A percentile compares a stretch with the other conserved stretches of the same genome.
These are phyloP conservation scores for Acrobasis consociella DNA, from an alignment of 2,888 invertebrate species.

Conservation along the genomic window DNA sequence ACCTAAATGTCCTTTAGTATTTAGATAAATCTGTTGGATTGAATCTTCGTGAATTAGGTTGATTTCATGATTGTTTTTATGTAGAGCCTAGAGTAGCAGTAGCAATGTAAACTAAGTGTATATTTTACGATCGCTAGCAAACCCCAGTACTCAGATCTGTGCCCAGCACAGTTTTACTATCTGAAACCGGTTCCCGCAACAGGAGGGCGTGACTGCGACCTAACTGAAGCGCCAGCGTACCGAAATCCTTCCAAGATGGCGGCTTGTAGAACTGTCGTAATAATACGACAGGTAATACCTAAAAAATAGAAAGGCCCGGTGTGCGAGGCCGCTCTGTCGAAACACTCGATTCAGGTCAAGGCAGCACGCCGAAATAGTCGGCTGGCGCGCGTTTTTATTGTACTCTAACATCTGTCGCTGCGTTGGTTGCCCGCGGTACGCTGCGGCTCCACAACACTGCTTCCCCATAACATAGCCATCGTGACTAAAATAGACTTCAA, in stretches of 20 bases:
- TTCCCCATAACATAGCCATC: neutral
- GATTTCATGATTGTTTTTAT: neutral
- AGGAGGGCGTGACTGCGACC: conserved; percentile 41
- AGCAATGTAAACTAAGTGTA: conserved; percentile 16
- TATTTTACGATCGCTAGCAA: conserved; percentile 29
- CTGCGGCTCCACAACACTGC: conserved; percentile 42
- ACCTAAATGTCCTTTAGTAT: neutral
- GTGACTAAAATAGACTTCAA: conserved; percentile 3
- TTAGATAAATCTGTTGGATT: too few species aligned
- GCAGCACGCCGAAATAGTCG: conserved; percentile 81
- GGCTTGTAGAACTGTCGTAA: conserved; percentile 76
- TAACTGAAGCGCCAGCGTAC: conserved; percentile 54
- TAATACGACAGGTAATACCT: conserved; percentile 82
- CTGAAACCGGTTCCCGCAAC: conserved; percentile 49
- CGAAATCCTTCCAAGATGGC: conserved; percentile 73
- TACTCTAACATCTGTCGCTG: conserved; percentile 81
- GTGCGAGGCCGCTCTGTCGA: conserved; percentile 81
- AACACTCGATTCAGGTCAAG: conserved; percentile 81
- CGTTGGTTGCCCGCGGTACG: conserved; percentile 67
- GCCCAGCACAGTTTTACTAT: conserved; percentile 42
- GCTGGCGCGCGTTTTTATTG: conserved; percentile 80
- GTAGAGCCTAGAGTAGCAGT: neutral
- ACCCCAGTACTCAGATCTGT: neutral
- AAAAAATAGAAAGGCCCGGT: conserved; percentile 83
- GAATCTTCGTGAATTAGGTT: neutral